phyloP scores from a whole-genome alignment of 2,888 invertebrate species.

The Nyleta sp. region DNA sequence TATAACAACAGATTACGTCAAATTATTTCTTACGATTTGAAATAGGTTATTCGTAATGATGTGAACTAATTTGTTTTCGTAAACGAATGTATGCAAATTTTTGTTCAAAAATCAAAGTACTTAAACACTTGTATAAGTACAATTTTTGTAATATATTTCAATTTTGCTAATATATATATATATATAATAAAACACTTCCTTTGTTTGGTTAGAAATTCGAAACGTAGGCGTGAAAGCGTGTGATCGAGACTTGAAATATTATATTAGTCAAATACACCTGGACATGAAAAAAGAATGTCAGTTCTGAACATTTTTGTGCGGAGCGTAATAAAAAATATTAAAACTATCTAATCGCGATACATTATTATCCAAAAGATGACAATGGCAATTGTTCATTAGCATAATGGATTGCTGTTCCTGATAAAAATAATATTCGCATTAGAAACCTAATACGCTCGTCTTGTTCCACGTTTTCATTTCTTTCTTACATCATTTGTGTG shows the following conservation, averaged over 20 bases:
- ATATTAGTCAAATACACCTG: constrained; percentile 78
- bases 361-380: constrained; percentile 5
- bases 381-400: constrained; percentile 28
- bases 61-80: too few species aligned
- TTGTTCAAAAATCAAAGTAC: too few species aligned
- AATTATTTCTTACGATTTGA: too few species aligned
- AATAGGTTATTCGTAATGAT: too few species aligned
- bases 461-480: constrained; percentile 49
- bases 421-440: constrained; percentile 56
- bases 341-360: constrained; percentile 16
- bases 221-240: constrained; percentile 73
- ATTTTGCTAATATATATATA: too few species aligned
- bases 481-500: constrained; percentile 74
- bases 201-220: constrained; percentile 65
- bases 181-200: constrained; percentile 48
- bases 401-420: constrained; percentile 39
- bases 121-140: too few species aligned
- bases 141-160: too few species aligned
- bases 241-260: constrained; percentile 77
- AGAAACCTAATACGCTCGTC: constrained; percentile 60
- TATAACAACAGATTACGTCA: too few species aligned
- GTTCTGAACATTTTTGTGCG: neutral
- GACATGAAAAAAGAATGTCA: constrained; percentile 33
- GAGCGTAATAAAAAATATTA: neutral
- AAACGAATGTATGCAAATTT: too few species aligned